phyloP scores from a whole-genome alignment of 2,888 invertebrate species.

The Eristalis arbustorum region DNA sequence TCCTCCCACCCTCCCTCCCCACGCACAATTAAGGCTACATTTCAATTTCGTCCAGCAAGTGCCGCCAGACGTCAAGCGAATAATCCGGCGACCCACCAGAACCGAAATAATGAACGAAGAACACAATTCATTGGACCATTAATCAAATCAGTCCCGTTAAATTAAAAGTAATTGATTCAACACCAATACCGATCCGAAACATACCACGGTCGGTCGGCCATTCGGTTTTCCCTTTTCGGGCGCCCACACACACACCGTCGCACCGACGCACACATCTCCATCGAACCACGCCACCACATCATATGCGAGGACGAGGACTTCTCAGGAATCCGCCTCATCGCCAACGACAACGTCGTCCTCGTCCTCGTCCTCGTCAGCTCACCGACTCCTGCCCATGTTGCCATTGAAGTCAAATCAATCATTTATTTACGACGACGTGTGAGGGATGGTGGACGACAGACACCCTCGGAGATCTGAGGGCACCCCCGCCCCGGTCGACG shows the following conservation, averaged over 20 bases:
- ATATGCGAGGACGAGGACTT: slow-evolving; percentile 50
- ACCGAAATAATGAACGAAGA: slow-evolving; percentile 55
- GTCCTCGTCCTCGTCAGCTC: slow-evolving; percentile 10
- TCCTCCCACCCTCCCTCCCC: neutral
- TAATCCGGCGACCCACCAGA: slow-evolving; percentile 11
- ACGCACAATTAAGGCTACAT: neutral
- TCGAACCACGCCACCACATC: slow-evolving; percentile 59
- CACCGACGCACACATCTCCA: neutral
- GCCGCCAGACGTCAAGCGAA: neutral
- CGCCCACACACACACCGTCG: neutral
- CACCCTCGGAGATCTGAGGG: slow-evolving; percentile 9
- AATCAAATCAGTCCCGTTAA: slow-evolving; percentile 75
- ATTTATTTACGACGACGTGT: slow-evolving; percentile 53
- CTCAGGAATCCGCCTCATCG: slow-evolving; percentile 36
- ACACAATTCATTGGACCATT: slow-evolving; percentile 72
- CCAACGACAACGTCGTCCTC: neutral
- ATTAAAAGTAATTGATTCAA: slow-evolving; percentile 76
- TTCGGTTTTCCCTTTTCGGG: slow-evolving; percentile 55
- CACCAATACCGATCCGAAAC: slow-evolving; percentile 71
- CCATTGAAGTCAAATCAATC: slow-evolving; percentile 63
- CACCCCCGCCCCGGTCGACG: slow-evolving; percentile 14
- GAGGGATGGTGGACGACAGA: slow-evolving; percentile 25
- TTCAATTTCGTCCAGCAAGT: slow-evolving; percentile 3
- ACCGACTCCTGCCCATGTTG: slow-evolving; percentile 31
- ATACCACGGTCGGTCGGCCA: slow-evolving; percentile 63